These are phyloP conservation scores for Siniperca undulata DNA, from an alignment of 2,797 vertebrate species.

Conservation along the genomic window DNA sequence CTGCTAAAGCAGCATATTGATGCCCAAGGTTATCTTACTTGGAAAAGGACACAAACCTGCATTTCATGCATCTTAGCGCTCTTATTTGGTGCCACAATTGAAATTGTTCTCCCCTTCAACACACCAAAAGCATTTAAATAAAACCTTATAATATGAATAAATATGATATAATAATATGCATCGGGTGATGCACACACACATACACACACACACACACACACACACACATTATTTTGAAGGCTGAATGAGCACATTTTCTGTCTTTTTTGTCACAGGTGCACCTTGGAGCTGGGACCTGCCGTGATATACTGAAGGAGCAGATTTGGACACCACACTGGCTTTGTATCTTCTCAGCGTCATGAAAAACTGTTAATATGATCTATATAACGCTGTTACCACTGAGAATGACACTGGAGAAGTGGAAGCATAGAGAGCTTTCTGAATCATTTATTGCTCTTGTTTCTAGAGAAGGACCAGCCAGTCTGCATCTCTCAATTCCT, in stretches of 20 bases:
- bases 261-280: constrained; percentile 1
- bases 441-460: constrained; percentile 6
- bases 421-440: not conserved
- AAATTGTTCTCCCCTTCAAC: not conserved
- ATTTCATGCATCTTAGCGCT: too few species aligned
- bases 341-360: not conserved
- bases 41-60: not conserved
- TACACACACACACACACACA: not conserved
- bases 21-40: not conserved
- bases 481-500: constrained; percentile 20
- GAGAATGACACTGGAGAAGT: constrained; percentile 1
- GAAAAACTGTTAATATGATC: constrained; percentile 26
- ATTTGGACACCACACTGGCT: constrained; percentile 6
- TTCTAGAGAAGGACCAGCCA: not conserved
- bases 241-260: not conserved
- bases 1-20: not conserved
- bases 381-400: not conserved
- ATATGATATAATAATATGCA: too few species aligned
- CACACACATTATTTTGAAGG: not conserved
- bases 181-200: not conserved
- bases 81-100: not conserved
- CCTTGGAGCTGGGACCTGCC: not conserved
- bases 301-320: not conserved
- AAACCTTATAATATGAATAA: too few species aligned
- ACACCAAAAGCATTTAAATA: not conserved